Conservation (phyloP, 2,113 vertebrate species). For the Cathartes aura region DNA sequence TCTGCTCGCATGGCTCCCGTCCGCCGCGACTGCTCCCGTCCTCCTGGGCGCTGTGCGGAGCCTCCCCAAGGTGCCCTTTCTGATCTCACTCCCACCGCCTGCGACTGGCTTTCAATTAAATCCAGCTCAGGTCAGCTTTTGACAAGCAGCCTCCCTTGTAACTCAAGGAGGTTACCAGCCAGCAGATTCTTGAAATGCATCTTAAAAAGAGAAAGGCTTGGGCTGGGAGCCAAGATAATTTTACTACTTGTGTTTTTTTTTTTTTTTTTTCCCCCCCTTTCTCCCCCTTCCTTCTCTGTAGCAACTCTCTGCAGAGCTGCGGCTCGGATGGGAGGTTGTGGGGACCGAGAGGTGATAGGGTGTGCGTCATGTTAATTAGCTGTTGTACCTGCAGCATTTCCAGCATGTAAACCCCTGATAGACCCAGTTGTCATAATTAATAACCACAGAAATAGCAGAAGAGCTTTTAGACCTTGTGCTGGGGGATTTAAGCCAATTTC, state of each 20-base stretch:
- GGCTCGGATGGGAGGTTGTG: neutral
- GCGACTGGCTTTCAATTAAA: constrained; percentile 16
- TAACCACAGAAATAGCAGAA: neutral
- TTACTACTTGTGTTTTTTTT: neutral
- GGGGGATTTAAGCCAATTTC: neutral
- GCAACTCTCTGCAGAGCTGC: neutral
- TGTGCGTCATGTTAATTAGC: neutral
- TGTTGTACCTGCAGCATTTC: neutral
- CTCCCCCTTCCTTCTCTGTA: neutral
- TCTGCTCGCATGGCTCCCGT: neutral
- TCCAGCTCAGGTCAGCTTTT: constrained; percentile 37
- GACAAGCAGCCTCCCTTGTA: constrained; percentile 53
- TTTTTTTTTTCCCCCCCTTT: neutral
- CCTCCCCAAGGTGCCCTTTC: constrained; percentile 33
- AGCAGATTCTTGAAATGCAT: constrained; percentile 2
- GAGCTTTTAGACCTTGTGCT: neutral
- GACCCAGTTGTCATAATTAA: neutral
- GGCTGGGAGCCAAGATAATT: neutral
- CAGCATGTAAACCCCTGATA: neutral
- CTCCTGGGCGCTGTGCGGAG: neutral
- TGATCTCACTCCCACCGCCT: neutral
- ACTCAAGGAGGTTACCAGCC: neutral
- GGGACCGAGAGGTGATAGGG: neutral
- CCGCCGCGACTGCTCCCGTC: neutral
- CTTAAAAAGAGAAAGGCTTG: neutral